Evolutionary conservation across 1,140 invertebrate genomes (phyloP), one percentile per base, ranked within the genome.

Genomic region (Drosophila prosaltans): DNA sequence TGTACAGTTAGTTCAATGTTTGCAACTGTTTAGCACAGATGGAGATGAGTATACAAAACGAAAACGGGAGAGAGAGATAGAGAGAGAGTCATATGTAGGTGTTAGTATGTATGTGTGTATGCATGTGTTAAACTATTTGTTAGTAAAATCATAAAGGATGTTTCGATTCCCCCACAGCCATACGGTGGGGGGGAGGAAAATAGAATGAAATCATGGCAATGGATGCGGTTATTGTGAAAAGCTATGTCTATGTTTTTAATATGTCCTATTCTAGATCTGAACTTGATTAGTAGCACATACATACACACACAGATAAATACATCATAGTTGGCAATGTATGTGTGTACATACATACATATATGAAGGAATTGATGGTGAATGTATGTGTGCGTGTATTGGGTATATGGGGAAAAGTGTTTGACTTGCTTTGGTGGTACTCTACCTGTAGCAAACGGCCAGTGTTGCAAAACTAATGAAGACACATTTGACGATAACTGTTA

Each of bases 361-460:
- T 36, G 32, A 36, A 36, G 32, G 1, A 36, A 36, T 3, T 1
- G 6, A 36, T 36, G 32, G 63, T 69, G 45, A n/a, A 63, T 55
- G 78, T 63, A 10, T 55, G 48, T 65, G 55, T 57, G 54, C 62
- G 40, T 58, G 58, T 65, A 48, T 58, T 69, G 30, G 64, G 24
- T 54, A 36, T 16, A 45, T 40, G 64, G 3, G 45, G 43, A 57
- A 64, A 58, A 74, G 55, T 58, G 30, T 74, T 72, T 81, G 74
- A 81, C 71, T 90, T 90, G 83, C 88, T 81, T 89, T 89, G 82
- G 93, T 93, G 45, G 93, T 93, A 95, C 94, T 94, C 93, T 97
- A 97, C 97, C 97, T 98, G 96, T 98, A 98, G 95, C 97, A 98
- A 95, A 97, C 95, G 92, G 97, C 97, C 94, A 97, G 95, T 94